These are phyloP conservation scores for Xestia sexstrigata DNA, from an alignment of 2,888 invertebrate species.

Conservation along the genomic window DNA sequence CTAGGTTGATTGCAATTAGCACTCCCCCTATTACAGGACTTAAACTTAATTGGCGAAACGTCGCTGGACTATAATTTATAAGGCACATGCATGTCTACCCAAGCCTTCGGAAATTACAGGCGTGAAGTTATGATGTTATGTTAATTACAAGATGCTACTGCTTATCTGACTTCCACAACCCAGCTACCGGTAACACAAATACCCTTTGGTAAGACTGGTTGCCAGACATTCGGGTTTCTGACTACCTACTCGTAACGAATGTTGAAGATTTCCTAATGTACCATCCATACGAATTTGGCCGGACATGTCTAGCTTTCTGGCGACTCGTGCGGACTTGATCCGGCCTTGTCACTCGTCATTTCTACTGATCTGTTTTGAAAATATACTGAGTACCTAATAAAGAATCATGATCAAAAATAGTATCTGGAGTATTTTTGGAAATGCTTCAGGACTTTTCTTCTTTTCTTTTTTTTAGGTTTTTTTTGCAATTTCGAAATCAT, in stretches of 20 bases:
- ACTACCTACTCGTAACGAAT: background rate
- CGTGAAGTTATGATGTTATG: too few species aligned
- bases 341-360: background rate
- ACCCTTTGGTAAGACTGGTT: background rate
- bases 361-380: background rate
- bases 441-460: background rate
- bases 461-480: too few species aligned
- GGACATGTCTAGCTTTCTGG: background rate
- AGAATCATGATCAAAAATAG: background rate
- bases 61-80: too few species aligned
- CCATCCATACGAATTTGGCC: background rate
- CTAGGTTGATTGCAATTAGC: too few species aligned
- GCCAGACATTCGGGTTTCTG: background rate
- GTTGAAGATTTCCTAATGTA: background rate
- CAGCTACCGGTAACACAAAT: background rate
- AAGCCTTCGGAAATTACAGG: too few species aligned
- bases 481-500: background rate
- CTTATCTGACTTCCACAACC: background rate
- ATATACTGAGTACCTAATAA: background rate
- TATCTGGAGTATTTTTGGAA: background rate
- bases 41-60: too few species aligned
- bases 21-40: too few species aligned
- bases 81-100: too few species aligned
- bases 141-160: background rate
- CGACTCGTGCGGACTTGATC: background rate